Evolutionary conservation across 2,888 invertebrate species (phyloP), one percentile per base, ranked within the genome.

Genomic region (Drosophila flavopinicola): DNA sequence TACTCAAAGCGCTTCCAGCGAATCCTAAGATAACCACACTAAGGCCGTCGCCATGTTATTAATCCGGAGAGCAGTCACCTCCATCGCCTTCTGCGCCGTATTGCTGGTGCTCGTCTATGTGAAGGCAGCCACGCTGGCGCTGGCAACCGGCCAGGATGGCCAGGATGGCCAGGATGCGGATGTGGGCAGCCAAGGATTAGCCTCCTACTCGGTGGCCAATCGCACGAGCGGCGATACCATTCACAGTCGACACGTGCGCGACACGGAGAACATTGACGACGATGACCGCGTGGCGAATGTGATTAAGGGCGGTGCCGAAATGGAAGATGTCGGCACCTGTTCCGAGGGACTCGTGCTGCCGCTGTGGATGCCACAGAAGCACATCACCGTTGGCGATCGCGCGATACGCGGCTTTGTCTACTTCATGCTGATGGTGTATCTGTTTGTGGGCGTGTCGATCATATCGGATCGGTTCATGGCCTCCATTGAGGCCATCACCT

Each of bases 391-490:
- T 42, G 93, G 94, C 53, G 97, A 98, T 88, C 94, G 96, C 70
- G 93, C 96, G 69, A 93, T 97, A 63, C 94, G 99, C 25, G 99
- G 99, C 37, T 87, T 95, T 68, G 94, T 97, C 66, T 99, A 99
- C 92, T 98, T 99, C 92, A 79, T 97, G 47, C 92, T 94, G 41
- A 94, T 99, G 91, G 92, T 96, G 85, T 99, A 99, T 91, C 94
- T 99, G 90, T 99, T 99, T 92, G 96, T 99, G 89, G 99, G 99
- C 56, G 99, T 99, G 39, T 99, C 99, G 79, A 99, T 99, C 91
- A 96, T 99, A 75, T 98, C 99, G 78, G 99, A 99, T 91, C 95
- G 99, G 61, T 99, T 99, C 92, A 99, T 99, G 99, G 98, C 98
- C 35, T 96, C 99, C 85, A 99, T 99, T 90, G 99, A 99, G 93